A percentile compares a stretch with the other conserved stretches of the same genome.
These are phyloP conservation scores for Noctua pronuba DNA, from an alignment of 2,888 invertebrate genomes.

Conservation along the genomic window DNA sequence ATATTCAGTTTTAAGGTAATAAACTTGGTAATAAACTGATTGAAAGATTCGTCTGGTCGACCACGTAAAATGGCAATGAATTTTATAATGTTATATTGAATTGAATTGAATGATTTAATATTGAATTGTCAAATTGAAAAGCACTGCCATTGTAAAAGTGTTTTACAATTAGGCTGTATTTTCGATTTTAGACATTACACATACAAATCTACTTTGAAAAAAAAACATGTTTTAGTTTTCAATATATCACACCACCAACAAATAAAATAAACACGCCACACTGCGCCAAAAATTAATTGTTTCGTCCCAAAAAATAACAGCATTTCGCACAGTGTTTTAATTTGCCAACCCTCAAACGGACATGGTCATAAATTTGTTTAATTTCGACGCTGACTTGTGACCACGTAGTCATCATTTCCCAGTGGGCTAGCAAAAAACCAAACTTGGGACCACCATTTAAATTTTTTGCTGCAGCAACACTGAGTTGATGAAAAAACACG, in stretches of 20 bases:
- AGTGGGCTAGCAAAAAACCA: constrained; percentile 56
- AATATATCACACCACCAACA: background rate
- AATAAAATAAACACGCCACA: constrained; percentile 15
- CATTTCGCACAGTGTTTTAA: constrained; percentile 57
- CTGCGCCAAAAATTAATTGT: constrained; percentile 48
- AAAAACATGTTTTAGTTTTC: too few relatives aligned
- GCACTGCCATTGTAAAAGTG: too few relatives aligned
- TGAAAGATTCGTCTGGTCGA: background rate
- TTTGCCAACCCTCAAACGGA: constrained; percentile 59
- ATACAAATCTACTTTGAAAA: too few relatives aligned
- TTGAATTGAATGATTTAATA: background rate
- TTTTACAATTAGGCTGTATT: background rate
- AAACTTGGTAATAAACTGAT: too few relatives aligned
- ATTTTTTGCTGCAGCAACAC: constrained; percentile 52
- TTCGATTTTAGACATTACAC: too few relatives aligned
- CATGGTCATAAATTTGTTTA: constrained; percentile 58
- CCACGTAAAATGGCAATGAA: background rate
- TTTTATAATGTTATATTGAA: too few relatives aligned
- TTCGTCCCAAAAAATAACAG: constrained; percentile 45
- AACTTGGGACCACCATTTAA: constrained; percentile 42
- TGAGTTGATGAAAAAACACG: constrained; percentile 49
- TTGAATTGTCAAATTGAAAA: background rate
- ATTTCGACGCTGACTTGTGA: constrained; percentile 50
- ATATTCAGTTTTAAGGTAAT: too few relatives aligned
- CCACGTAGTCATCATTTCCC: constrained; percentile 56